Evolutionary conservation across 2,797 vertebrate species (phyloP), one percentile per base, ranked within the genome.

Genomic region (Dryobates pubescens): DNA sequence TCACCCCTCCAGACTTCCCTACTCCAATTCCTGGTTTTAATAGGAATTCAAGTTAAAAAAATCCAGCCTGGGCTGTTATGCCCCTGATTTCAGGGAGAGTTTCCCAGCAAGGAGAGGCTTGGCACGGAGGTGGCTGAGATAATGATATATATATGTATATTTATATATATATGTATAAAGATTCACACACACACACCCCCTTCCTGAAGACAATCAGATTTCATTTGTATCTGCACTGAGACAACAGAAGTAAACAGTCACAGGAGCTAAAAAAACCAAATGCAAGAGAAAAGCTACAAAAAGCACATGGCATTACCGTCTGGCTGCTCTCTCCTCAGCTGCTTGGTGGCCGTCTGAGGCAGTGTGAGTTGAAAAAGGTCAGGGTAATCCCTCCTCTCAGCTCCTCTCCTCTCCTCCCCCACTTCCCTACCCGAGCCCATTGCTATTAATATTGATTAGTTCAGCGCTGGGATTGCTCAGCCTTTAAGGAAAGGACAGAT

Each of bases 391-490:
- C 95, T 96, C 94, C 94, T 93, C 95, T 89, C 89, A 83, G 85
- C 92, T 86, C 89, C 91, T 87, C 92, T 88, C 89, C 89, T 89
- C 95, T 95, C 94, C 93, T 91, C 94, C 88, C 89, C 95, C 96
- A 94, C 93, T 91, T 94, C 90, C 89, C 94, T 13, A 45, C 90
- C 88, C 4, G 1, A 93, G 90, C 94, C 94, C 95, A 95, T 95
- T 13, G 61, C 95, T 89, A 96, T 97, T 96, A 97, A 97, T 96
- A 97, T 96, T 96, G 96, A 97, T 96, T 89, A 96, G 96, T 95
- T 94, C 76, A 84, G 95, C 74, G 90, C 91, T 7, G 81, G 83
- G 82, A 92, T 91, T 90, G 91, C 91, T 96, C 93, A 94, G 94
- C 22, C 22, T 93, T 90, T 7, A 53, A 71, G 84, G 74, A 94